These are phyloP conservation scores for Psettodes erumei DNA, from an alignment of 2,113 vertebrate species.

Conservation along the genomic window DNA sequence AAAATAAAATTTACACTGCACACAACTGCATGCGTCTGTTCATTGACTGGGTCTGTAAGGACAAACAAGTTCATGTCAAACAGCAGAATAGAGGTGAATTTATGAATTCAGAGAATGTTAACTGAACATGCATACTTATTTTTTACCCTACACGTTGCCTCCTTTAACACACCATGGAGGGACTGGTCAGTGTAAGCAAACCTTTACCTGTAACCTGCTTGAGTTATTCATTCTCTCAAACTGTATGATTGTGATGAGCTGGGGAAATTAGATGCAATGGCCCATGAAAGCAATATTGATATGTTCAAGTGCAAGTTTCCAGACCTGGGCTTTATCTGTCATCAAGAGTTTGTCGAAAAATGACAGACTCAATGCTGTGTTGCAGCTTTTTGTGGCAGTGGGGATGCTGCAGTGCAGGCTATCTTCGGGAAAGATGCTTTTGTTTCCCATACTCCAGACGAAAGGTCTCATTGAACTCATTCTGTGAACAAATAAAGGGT, in stretches of 20 bases:
- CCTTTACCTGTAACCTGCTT: background rate
- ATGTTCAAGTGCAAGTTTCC: constrained; percentile 39
- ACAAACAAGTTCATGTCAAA: constrained; percentile 21
- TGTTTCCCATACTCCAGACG: constrained; percentile 49
- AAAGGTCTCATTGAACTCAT: constrained; percentile 41
- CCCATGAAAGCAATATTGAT: constrained; percentile 16
- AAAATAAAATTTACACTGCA: background rate
- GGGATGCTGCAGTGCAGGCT: constrained; percentile 18
- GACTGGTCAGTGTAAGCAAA: background rate
- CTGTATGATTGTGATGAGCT: constrained; percentile 11
- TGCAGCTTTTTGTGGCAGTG: constrained; percentile 25
- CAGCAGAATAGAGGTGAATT: constrained; percentile 15
- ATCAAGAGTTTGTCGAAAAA: constrained; percentile 36
- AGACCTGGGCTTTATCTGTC: constrained; percentile 33
- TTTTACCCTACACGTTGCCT: background rate
- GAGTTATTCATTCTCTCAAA: too few relatives aligned
- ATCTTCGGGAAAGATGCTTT: constrained; percentile 44
- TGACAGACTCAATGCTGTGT: constrained; percentile 29
- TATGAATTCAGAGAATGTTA: constrained; percentile 23
- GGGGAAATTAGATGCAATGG: constrained; percentile 20
- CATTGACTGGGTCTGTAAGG: background rate
- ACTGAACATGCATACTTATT: constrained; percentile 11
- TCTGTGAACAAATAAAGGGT: constrained; percentile 58
- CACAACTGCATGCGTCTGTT: background rate
- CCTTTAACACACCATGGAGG: constrained; percentile 3